Evolutionary conservation across 2,888 invertebrate species (phyloP).

Genomic region (Dendrolimus houi): DNA sequence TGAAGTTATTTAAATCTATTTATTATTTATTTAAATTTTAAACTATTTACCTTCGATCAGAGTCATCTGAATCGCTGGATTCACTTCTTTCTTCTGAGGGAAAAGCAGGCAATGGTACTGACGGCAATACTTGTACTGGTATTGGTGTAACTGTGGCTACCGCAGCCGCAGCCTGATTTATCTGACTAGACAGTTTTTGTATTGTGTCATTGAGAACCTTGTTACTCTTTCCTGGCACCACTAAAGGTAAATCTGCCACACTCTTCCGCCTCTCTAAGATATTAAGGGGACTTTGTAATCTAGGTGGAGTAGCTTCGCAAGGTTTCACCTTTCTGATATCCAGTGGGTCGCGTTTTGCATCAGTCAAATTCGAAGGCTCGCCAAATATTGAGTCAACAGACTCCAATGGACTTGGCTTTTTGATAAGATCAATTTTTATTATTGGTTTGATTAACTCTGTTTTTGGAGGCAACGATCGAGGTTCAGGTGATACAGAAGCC

Average conservation of each 20-base stretch:
- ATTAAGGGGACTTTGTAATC: slow-evolving; percentile 54
- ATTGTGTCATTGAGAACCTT: slow-evolving; percentile 79
- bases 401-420: slow-evolving; percentile 32
- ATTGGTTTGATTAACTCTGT: slow-evolving; percentile 28
- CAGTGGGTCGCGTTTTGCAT: slow-evolving; percentile 43
- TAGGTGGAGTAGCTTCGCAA: slow-evolving; percentile 46
- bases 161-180: slow-evolving; percentile 57
- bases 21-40: too few relatives aligned
- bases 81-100: slow-evolving; percentile 56
- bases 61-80: slow-evolving; percentile 66
- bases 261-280: slow-evolving; percentile 60
- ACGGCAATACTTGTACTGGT: neutral
- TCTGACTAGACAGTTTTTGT: slow-evolving; percentile 76
- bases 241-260: slow-evolving; percentile 53
- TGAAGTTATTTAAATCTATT: too few relatives aligned
- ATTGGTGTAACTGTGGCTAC: slow-evolving; percentile 20
- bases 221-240: slow-evolving; percentile 68
- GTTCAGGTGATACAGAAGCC: slow-evolving; percentile 35
- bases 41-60: slow-evolving; percentile 51
- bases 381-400: slow-evolving; percentile 52
- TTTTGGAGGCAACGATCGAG: slow-evolving; percentile 23
- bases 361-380: slow-evolving; percentile 51
- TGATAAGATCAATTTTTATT: slow-evolving; percentile 42
- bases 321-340: slow-evolving; percentile 53
- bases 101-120: slow-evolving; percentile 46